phyloP scores from a whole-genome alignment of 2,797 vertebrate genomes.

The Euthynnus affinis region DNA sequence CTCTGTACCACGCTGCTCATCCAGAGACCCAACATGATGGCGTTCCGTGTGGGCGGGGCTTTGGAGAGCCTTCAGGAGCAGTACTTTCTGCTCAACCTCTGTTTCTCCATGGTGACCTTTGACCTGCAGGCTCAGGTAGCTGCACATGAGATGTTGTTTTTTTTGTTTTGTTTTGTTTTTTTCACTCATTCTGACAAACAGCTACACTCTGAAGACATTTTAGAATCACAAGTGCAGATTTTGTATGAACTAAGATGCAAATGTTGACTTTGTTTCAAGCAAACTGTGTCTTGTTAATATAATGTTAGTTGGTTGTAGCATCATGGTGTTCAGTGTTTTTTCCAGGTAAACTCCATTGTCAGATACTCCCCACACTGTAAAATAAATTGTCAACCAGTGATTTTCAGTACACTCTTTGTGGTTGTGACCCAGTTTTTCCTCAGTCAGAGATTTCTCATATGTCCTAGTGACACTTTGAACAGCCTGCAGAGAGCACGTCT shows the following conservation, averaged over 20 bases:
- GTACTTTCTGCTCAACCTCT: constrained; percentile 89
- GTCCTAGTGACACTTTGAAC: background rate
- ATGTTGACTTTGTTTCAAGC: background rate
- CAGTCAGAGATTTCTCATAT: background rate
- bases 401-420: background rate
- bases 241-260: background rate
- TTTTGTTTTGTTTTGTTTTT: background rate
- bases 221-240: too few relatives aligned
- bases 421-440: background rate
- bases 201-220: too few relatives aligned
- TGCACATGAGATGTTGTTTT: fast-evolving
- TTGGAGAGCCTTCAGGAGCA: constrained; percentile 87
- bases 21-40: constrained; percentile 88
- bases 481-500: background rate
- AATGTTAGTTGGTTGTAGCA: background rate
- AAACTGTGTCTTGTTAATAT: background rate
- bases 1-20: constrained; percentile 85
- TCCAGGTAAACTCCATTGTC: too few relatives aligned
- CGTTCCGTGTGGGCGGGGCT: constrained; percentile 90
- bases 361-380: too few relatives aligned
- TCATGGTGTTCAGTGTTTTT: too few relatives aligned
- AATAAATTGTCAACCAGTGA: background rate
- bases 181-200: too few relatives aligned
- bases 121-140: constrained; percentile 92
- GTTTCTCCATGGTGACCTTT: constrained; percentile 92